Evolutionary conservation across 2,888 invertebrate genomes (phyloP), one percentile per base, ranked within the genome.

Genomic region (Stratiomys singularior): DNA sequence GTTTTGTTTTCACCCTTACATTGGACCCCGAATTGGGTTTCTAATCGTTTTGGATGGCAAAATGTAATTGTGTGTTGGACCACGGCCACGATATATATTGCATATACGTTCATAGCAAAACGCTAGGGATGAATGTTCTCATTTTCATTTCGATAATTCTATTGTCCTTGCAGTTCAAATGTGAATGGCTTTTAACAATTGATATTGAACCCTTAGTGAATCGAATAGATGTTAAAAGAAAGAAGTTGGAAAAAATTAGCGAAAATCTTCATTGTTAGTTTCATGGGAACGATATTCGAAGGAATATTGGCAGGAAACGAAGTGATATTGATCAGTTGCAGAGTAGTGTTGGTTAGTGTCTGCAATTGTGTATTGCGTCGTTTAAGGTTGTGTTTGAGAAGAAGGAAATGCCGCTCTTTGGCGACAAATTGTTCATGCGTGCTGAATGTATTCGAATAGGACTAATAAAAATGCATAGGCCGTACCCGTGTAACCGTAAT

Each of bases 91-190:
- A n/a, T n/a, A 52, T 52, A 5, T 37, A 2, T 27, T 72, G 27
- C 60, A 30, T 21, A 15, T 15, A 52, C 13, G 28, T 27, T 25
- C 27, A 37, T 37, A 25, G 9, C 23, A n/a, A n/a, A 18, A 47
- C 52, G 37, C 11, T 52, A 63, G 69, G 63, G 69, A 72, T 58
- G n/a, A 27, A 56, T 58, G 67, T 37, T 67, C 56, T 46, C 56
- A 69, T 77, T 77, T 69, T 44, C 77, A 52, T 67, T 66, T 77
- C 21, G 56, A 28, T 74, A 74, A 74, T 74, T 74, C 74, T 74
- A 58, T 74, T 74, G 74, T 74, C 11, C 44, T 74, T 37, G 58
- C 74, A 58, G 58, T 58, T 74, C 60, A 60, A 74, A 27, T 58
- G 37, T 30, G 74, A 74, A 74, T 74, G 74, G 74, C 25, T 60